Evolutionary conservation across 2,888 invertebrate genomes (phyloP), one percentile per base, ranked within the genome.

Genomic region (Meiosimyza decipiens): DNA sequence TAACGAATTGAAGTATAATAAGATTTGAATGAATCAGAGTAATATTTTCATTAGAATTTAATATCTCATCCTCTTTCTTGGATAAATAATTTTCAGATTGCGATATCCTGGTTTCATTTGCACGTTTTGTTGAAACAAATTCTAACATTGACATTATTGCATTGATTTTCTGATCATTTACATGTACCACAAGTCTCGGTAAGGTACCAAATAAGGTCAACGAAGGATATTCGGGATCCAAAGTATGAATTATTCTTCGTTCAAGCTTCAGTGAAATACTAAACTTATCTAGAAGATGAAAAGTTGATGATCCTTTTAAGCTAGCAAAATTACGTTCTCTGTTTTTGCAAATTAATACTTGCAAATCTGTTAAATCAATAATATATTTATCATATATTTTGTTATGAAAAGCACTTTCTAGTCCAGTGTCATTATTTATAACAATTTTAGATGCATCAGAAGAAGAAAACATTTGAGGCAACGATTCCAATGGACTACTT

Each of bases 251-350:
- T 78, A 94, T 91, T 77, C 96, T 90, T 71, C 96, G 89, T 86
- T 95, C 95, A 79, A 95, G 90, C 88, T 94, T 90, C 11, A 92
- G 83, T 40, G 90, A 89, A 76, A 92, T 92, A 82, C 90, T 91
- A 86, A 95, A 94, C 80, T 92, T 89, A 83, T 96, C 95, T 51
- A 98, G 88, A 47, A 98, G 91, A 82, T 98, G 97, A 78, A 97
- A 88, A 66, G 92, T 91, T 1, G 96, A 96, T 13, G 95, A 93
- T 54, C 93, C 93, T 84, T 94, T 93, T 28, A 93, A 90, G 81
- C 95, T 93, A 3, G 96, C 96, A 83, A 94, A 94, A 80, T 94
- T 92, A 94, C 95, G 94, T 83, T 97, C 97, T 76, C 93, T 93
- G 51, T 93, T 94, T 84, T 93, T 93, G 1, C 96, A 96, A 65